Evolutionary conservation across 2,888 invertebrate genomes (phyloP).

Genomic region (Patella depressa): DNA sequence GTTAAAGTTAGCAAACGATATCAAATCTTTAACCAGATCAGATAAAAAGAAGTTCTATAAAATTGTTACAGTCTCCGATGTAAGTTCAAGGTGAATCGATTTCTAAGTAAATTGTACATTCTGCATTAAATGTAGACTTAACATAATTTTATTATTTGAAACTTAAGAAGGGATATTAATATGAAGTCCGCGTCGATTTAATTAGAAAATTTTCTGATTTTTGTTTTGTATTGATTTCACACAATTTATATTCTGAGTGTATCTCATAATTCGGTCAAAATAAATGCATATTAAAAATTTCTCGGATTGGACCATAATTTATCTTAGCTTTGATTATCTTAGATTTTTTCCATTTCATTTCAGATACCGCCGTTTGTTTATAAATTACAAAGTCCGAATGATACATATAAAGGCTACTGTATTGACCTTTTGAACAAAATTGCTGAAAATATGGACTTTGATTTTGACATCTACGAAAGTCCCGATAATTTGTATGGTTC

Average conservation of each 20-base stretch:
- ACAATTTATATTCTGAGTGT: too few relatives aligned
- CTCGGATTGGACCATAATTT: too few relatives aligned
- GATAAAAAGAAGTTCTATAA: slow-evolving; percentile 78
- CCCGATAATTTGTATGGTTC: slow-evolving; percentile 88
- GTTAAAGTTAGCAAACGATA: slow-evolving; percentile 79
- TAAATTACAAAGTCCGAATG: slow-evolving; percentile 48
- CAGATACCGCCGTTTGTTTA: slow-evolving; percentile 75
- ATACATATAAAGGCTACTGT: slow-evolving; percentile 82
- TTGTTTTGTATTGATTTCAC: too few relatives aligned
- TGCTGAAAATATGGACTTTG: slow-evolving; percentile 83
- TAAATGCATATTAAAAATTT: too few relatives aligned
- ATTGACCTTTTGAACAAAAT: slow-evolving; percentile 93
- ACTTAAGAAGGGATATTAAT: too few relatives aligned
- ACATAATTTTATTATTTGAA: too few relatives aligned
- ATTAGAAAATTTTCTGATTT: too few relatives aligned
- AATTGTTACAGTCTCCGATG: slow-evolving; percentile 84
- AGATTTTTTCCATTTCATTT: slow-evolving; percentile 11
- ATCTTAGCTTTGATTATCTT: too few relatives aligned
- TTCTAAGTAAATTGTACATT: neutral
- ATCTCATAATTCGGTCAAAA: too few relatives aligned
- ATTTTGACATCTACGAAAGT: slow-evolving; percentile 81
- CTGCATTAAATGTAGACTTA: too few relatives aligned
- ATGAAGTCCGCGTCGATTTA: too few relatives aligned
- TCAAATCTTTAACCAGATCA: slow-evolving; percentile 62
- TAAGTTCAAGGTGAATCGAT: slow-evolving; percentile 71